Percentiles rank a stretch among this genome's conserved stretches.
Evolutionary conservation across 2,888 invertebrate genomes (phyloP).

Genomic region (Epinotia ramella): DNA sequence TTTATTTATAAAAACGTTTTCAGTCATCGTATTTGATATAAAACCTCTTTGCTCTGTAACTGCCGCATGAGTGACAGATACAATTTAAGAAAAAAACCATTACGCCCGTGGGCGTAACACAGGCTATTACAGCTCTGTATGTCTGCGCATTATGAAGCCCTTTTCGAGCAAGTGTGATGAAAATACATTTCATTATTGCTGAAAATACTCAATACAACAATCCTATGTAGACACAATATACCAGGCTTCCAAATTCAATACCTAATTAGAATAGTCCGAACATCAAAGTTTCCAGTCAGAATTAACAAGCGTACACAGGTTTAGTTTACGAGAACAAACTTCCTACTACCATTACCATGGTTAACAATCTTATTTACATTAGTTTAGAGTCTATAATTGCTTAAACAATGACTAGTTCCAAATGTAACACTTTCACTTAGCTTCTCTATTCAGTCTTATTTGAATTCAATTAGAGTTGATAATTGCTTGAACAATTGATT

Average conservation of each 20-base stretch:
- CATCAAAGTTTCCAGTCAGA: neutral
- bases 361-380: neutral
- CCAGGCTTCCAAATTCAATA: neutral
- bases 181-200: too few species aligned
- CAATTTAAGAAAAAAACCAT: too few species aligned
- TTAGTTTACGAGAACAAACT: constrained; percentile 7
- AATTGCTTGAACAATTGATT: neutral
- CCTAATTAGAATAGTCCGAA: neutral
- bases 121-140: too few species aligned
- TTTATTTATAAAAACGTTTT: too few species aligned
- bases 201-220: too few species aligned
- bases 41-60: too few species aligned
- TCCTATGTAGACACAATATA: neutral
- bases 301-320: constrained; percentile 8
- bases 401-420: neutral
- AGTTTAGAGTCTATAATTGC: neutral
- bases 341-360: neutral
- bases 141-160: too few species aligned
- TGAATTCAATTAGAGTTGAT: neutral
- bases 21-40: too few species aligned
- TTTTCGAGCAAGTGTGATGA: too few species aligned
- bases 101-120: too few species aligned
- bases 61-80: too few species aligned
- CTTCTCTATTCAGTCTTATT: neutral
- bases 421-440: neutral